Conservation (phyloP, 2,113 vertebrate genomes). For the Spea multiplicata region DNA sequence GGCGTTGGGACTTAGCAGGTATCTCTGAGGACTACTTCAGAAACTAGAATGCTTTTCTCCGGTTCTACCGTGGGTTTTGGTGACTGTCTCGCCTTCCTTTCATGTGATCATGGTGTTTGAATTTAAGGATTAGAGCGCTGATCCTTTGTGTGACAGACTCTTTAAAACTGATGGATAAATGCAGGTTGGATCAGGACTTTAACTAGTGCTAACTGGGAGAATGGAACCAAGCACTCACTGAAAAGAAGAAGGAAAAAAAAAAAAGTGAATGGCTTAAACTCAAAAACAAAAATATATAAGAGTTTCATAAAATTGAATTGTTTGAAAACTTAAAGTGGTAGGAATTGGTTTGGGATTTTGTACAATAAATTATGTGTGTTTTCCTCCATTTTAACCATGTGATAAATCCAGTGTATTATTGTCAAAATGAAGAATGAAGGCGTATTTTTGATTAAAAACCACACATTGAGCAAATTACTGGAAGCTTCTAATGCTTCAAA, state of each 20-base stretch:
- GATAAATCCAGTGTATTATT: neutral
- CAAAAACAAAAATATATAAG: too few species aligned
- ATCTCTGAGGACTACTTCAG: neutral
- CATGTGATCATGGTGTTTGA: conserved; percentile 16
- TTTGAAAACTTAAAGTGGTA: too few species aligned
- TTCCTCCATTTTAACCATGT: neutral
- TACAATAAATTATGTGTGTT: too few species aligned
- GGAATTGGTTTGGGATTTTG: too few species aligned
- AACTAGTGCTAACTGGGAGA: neutral
- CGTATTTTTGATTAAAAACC: neutral
- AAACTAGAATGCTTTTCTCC: conserved; percentile 4
- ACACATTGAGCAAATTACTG: neutral
- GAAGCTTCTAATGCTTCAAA: neutral
- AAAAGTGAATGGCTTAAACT: too few species aligned
- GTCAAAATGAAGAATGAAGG: neutral
- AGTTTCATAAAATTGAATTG: too few species aligned
- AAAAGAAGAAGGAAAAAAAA: too few species aligned
- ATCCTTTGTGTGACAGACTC: conserved; percentile 25
- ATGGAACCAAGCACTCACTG: too few species aligned
- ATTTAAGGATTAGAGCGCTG: conserved; percentile 26
- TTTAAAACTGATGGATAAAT: conserved; percentile 20
- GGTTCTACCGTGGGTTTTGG: conserved; percentile 1
- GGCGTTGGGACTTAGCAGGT: neutral
- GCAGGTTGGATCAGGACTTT: conserved; percentile 38
- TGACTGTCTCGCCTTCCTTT: neutral